Evolutionary conservation across 2,888 invertebrate genomes (phyloP).

Genomic region (Cerceris rybyensis): DNA sequence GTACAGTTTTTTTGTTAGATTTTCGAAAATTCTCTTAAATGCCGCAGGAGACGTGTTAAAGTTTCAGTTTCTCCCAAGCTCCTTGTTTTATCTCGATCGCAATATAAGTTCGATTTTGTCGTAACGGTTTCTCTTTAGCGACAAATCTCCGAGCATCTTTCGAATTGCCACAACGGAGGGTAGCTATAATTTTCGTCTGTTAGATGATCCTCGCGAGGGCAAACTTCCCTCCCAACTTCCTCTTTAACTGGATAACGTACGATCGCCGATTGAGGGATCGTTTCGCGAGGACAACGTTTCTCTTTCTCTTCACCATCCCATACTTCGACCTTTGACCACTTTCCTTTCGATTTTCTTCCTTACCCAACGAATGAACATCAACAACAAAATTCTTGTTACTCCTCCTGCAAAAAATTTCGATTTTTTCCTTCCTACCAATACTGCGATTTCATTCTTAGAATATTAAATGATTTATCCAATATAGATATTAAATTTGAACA

Average conservation of each 20-base stretch:
- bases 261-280: slow-evolving; percentile 44
- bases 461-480: no score
- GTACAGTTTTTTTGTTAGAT: no score
- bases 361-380: no score
- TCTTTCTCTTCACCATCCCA: slow-evolving; percentile 2
- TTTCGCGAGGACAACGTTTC: slow-evolving; percentile 27
- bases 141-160: slow-evolving; percentile 52
- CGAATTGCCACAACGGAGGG: slow-evolving; percentile 54
- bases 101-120: slow-evolving; percentile 39
- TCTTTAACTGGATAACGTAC: slow-evolving; percentile 42
- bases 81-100: slow-evolving; percentile 4
- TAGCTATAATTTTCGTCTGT: slow-evolving; percentile 59
- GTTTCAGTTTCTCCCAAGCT: slow-evolving; percentile 26
- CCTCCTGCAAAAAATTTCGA: no score
- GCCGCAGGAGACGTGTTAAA: background rate
- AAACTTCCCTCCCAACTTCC: slow-evolving; percentile 53
- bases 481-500: no score
- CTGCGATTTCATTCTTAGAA: no score
- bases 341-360: no score
- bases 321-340: slow-evolving; percentile 1
- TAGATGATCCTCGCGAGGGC: slow-evolving; percentile 64
- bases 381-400: no score
- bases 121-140: slow-evolving; percentile 49
- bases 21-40: no score
- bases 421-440: no score